Evolutionary conservation across 2,797 vertebrate species (phyloP), one percentile per base, ranked within the genome.

Genomic region (Cynodonichthys magdalenae): DNA sequence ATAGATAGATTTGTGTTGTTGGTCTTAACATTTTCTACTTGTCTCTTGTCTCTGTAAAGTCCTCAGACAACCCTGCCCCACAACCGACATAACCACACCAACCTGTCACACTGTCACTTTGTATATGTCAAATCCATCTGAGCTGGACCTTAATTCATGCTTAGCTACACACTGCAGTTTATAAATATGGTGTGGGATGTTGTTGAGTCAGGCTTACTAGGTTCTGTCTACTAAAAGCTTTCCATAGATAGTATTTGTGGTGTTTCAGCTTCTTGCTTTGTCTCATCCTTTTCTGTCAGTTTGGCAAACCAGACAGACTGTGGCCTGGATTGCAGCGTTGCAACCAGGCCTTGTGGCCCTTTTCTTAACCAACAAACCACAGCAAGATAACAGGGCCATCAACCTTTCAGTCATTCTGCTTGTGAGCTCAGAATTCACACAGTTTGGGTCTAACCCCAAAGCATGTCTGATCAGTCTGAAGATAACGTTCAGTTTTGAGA

Each of bases 381-480:
- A 78, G 74, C 34, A 45, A 71, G 74, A 86, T 89, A 76, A 77
- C 58, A 74, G 80, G 75, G 76, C 76, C 80, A 67, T 82, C 74
- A 82, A 77, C 74, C 59, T 54, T 71, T 59, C 66, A 34, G 52
- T 60, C 59, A 56, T 65, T 53, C 51, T 71, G 18, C 56, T 71
- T 61, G 73, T 79, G 73, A 80, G 62, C 68, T 72, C 59, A 50
- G 67, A 29, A 39, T 80, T 80, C 69, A 71, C 73, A 77, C 73
- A 71, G 66, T 76, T 66, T 44, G 27, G 74, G 80, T 87, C 82
- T 84, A 79, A 88, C 72, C 81, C 74, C 78, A 75, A 87, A 82
- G 75, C 69, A 77, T 83, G 74, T 77, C 80, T 77, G 84, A 89
- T 87, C 74, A 65, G 77, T 65, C 69, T 80, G 68, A 80, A 74